Conservation (phyloP, 1,140 invertebrate genomes). For the Drosophila arizonae region DNA sequence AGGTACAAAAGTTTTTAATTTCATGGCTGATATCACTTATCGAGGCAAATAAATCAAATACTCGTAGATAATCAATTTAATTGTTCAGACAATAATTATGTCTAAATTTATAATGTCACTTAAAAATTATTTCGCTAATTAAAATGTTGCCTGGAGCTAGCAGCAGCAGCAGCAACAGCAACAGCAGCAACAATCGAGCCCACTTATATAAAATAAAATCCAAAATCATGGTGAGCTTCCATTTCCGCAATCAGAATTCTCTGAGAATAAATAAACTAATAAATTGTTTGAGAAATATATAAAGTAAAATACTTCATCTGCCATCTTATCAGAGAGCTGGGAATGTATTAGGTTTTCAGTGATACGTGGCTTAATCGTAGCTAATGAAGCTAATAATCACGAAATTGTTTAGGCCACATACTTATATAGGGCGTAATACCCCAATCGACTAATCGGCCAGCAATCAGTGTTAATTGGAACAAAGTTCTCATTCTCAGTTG, state of each 20-base stretch:
- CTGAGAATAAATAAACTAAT: constrained; percentile 19
- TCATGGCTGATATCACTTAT: constrained; percentile 46
- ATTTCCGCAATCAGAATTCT: constrained; percentile 39
- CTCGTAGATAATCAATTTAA: constrained; percentile 73
- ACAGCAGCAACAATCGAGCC: constrained; percentile 18
- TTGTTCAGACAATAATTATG: constrained; percentile 79
- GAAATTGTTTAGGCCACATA: background rate
- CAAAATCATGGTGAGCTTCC: constrained; percentile 52
- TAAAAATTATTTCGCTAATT: constrained; percentile 78
- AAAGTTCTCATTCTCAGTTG: constrained; percentile 36
- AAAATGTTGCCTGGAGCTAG: constrained; percentile 62
- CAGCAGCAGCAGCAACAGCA: constrained; percentile 17
- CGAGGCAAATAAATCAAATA: constrained; percentile 70
- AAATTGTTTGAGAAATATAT: constrained; percentile 3
- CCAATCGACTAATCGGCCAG: constrained; percentile 20
- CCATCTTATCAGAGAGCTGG: constrained; percentile 4
- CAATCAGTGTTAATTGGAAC: constrained; percentile 41
- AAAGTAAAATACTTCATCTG: background rate
- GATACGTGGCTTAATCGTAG: constrained; percentile 47
- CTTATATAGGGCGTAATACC: constrained; percentile 15
- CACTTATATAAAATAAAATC: constrained; percentile 50
- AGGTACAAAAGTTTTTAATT: constrained; percentile 34
- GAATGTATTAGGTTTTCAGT: constrained; percentile 27
- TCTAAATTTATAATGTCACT: constrained; percentile 79
- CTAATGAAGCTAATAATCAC: constrained; percentile 44